Percentiles rank a stretch among this genome's conserved stretches.
phyloP scores from a whole-genome alignment of 2,888 invertebrate species.

The Beris morrisii region DNA sequence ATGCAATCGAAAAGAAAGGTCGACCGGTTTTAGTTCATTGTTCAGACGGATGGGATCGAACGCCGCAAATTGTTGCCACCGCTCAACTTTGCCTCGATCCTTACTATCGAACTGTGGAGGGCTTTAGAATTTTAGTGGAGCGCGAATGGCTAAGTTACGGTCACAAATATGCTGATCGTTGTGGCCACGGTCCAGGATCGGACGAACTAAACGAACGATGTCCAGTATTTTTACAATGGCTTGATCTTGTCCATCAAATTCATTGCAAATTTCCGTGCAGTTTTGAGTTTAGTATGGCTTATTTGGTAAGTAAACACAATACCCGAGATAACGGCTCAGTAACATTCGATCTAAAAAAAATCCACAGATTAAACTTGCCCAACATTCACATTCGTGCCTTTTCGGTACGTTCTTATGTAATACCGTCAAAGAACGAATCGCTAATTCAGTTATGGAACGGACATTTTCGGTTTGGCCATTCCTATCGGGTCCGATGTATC shows the following conservation, averaged over 20 bases:
- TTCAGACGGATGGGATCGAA: constrained; percentile 99
- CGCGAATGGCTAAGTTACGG: constrained; percentile 98
- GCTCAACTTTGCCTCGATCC: constrained; percentile 93
- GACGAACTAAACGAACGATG: constrained; percentile 94
- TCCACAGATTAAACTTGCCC: constrained; percentile 86
- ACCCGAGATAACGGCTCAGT: background rate
- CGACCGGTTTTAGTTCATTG: constrained; percentile 95
- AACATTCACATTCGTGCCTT: constrained; percentile 93
- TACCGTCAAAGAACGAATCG: constrained; percentile 71
- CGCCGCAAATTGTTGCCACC: constrained; percentile 93
- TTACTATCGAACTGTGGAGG: constrained; percentile 90
- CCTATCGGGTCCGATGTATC: constrained; percentile 74
- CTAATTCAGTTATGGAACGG: constrained; percentile 65
- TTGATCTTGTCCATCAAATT: constrained; percentile 94
- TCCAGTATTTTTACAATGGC: constrained; percentile 97
- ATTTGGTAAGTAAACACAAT: constrained; percentile 67
- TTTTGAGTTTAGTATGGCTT: constrained; percentile 94
- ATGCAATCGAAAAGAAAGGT: constrained; percentile 76
- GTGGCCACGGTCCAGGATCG: constrained; percentile 77
- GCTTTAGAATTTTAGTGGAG: constrained; percentile 90
- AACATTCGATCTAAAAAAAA: background rate
- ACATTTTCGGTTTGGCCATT: constrained; percentile 89
- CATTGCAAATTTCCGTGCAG: constrained; percentile 84
- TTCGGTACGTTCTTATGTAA: constrained; percentile 98
- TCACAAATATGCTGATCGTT: constrained; percentile 96